Evolutionary conservation across 64 coral and sea anemone species (phyloP).

Genomic region (Hydrozoanthus tunicans): DNA sequence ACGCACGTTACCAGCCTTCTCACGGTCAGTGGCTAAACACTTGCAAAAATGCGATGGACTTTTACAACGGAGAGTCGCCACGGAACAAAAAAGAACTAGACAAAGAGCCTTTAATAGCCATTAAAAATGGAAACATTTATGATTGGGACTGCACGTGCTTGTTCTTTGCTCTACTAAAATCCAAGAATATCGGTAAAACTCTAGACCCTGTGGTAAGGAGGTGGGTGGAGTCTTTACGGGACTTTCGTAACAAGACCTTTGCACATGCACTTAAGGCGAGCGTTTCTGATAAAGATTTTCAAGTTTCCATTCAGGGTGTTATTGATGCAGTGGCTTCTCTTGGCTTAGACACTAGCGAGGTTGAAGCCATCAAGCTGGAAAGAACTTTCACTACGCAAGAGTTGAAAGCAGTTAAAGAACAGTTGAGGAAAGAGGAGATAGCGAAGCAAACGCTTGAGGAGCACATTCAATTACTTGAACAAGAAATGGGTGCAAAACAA

Average conservation of each 20-base stretch:
- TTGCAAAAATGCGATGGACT: conserved; percentile 51
- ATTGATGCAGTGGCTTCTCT: not conserved
- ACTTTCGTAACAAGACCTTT: conserved; percentile 29
- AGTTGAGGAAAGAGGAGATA: not conserved
- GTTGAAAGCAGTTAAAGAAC: not conserved
- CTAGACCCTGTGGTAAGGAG: not conserved
- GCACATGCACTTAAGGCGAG: conserved; percentile 4
- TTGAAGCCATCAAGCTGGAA: not conserved
- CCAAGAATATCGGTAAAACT: conserved; percentile 5
- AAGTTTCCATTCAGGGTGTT: conserved; percentile 1
- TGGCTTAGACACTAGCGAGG: not conserved
- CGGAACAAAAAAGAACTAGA: conserved; percentile 35
- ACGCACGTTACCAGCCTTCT: not conserved
- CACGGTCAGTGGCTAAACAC: conserved; percentile 52
- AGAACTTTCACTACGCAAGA: not conserved
- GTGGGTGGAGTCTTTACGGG: conserved; percentile 5
- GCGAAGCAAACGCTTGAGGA: not conserved
- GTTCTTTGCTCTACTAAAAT: conserved; percentile 59
- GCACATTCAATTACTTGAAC: not conserved
- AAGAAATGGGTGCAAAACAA: not conserved
- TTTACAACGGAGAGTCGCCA: conserved; percentile 28
- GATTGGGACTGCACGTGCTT: conserved; percentile 68
- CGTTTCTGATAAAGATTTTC: conserved; percentile 16
- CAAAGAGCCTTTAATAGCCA: conserved; percentile 22
- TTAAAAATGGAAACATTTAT: conserved; percentile 48